Base-by-base conservation (phyloP, 1,140 invertebrate genomes). In the Caenorhabditis inopinata region DNA sequence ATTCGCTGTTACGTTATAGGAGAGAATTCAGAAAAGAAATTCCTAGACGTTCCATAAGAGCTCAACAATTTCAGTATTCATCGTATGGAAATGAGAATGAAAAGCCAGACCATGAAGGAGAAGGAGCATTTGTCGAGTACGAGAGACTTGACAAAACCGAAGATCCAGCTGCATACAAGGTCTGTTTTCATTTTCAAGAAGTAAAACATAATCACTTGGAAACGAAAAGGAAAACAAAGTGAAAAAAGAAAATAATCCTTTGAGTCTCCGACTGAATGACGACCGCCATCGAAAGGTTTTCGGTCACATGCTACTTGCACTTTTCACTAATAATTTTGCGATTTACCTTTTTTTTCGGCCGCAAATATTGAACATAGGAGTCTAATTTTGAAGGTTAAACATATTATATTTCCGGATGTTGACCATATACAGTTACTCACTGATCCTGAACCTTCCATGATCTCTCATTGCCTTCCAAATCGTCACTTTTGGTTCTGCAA, bases 251-350 rank as follows among this genome's bases (percentile, higher is more conserved):
- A 29, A 32, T 58, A 58, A 58, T 58, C 51, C 51, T 58, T 58
- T 58, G 51, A 58, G 51, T 58, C 51, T 42, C 38, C 14, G 5
- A 7, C 38, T 42, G 38, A 7, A 7, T 5, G 90, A 89, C 9
- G 87, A 80, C 32, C 89, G 88, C 81, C 89, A 86, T 29, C 85
- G 81, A 51, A 12, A 42, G 14, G 5, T 53, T 27, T 53, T 53
- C 7, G 46, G 25, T 74, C 46, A 74, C 23, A 46, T 74, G 38
- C 1, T 74, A 18, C 12, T 12, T 46, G 73, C 27, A 74, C 38
- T 74, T 45, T 74, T n/a, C n/a, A n/a, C n/a, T n/a, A n/a, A n/a
- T n/a, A n/a, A n/a, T n/a, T n/a, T n/a, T n/a, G n/a, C n/a, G n/a
- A n/a, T n/a, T n/a, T n/a, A n/a, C n/a, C n/a, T n/a, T n/a, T n/a